These are phyloP conservation scores for Lepas anatifera DNA, from an alignment of 2,888 invertebrate genomes.

Conservation along the genomic window DNA sequence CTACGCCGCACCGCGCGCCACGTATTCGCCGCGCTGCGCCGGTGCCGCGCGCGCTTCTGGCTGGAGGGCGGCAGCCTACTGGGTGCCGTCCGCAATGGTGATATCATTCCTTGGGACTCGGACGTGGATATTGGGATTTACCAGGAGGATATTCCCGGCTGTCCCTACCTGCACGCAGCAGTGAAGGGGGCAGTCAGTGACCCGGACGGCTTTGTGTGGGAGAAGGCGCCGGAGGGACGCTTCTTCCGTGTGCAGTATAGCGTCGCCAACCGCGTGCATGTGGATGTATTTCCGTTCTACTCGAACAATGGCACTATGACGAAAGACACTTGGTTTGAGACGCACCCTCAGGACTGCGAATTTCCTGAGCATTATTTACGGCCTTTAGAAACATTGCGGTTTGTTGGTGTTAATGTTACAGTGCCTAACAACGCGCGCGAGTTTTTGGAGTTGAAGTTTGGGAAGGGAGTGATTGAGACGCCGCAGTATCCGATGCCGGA, in stretches of 20 bases:
- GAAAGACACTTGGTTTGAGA: slow-evolving; percentile 69
- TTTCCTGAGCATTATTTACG: slow-evolving; percentile 78
- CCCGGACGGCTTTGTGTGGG: slow-evolving; percentile 76
- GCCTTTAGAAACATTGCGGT: slow-evolving; percentile 72
- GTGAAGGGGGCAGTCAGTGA: slow-evolving; percentile 51
- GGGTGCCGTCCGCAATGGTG: slow-evolving; percentile 64
- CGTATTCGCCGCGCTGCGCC: slow-evolving; percentile 49
- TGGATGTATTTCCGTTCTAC: slow-evolving; percentile 71
- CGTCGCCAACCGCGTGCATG: slow-evolving; percentile 56
- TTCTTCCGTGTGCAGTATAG: slow-evolving; percentile 78
- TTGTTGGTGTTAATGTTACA: slow-evolving; percentile 66
- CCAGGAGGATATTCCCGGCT: slow-evolving; percentile 46
- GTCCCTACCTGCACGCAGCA: slow-evolving; percentile 55
- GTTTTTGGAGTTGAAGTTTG: slow-evolving; percentile 68
- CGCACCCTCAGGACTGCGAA: slow-evolving; percentile 58
- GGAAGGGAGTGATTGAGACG: slow-evolving; percentile 49
- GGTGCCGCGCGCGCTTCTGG: slow-evolving; percentile 76
- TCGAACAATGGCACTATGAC: slow-evolving; percentile 69
- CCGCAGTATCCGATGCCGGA: slow-evolving; percentile 44
- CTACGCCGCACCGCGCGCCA: slow-evolving; percentile 56
- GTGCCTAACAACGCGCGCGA: slow-evolving; percentile 81
- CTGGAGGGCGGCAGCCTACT: slow-evolving; percentile 73
- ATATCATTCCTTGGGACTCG: slow-evolving; percentile 74
- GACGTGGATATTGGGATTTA: slow-evolving; percentile 72
- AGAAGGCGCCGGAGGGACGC: slow-evolving; percentile 74